These are phyloP conservation scores for Ylistrum balloti DNA, from an alignment of 1,140 invertebrate genomes.

Conservation along the genomic window DNA sequence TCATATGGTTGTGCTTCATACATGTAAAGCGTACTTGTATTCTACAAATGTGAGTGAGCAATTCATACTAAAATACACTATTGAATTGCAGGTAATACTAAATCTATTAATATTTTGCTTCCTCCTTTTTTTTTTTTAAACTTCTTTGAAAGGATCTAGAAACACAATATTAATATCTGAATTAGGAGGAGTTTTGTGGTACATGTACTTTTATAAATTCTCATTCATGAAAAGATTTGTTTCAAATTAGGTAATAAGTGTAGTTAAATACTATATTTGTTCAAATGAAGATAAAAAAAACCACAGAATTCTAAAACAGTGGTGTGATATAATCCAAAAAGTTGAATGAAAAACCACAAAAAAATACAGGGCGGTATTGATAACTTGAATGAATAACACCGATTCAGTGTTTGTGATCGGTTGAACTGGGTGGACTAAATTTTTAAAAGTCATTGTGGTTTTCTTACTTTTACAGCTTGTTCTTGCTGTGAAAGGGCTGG, in stretches of 20 bases:
- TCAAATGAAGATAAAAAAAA: not conserved
- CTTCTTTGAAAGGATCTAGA: no score
- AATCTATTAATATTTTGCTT: no score
- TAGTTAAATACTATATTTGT: not conserved
- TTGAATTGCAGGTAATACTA: no score
- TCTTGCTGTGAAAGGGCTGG: not conserved
- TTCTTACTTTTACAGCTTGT: not conserved
- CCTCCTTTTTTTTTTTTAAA: no score
- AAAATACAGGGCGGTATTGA: not conserved
- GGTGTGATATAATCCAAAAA: not conserved
- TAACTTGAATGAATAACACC: not conserved
- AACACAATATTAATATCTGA: no score
- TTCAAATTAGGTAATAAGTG: constrained; percentile 34
- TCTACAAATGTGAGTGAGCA: no score
- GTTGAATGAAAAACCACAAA: constrained; percentile 15
- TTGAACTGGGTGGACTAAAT: not conserved
- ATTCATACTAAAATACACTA: no score
- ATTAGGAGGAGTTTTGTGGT: no score
- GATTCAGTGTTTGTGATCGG: not conserved
- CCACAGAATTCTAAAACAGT: not conserved
- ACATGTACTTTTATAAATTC: not conserved
- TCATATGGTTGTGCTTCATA: no score
- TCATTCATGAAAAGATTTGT: not conserved
- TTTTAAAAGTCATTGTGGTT: constrained; percentile 39
- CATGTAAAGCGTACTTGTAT: no score